Conservation (phyloP, 2,888 invertebrate genomes). For the Sarcophaga rosellei region DNA sequence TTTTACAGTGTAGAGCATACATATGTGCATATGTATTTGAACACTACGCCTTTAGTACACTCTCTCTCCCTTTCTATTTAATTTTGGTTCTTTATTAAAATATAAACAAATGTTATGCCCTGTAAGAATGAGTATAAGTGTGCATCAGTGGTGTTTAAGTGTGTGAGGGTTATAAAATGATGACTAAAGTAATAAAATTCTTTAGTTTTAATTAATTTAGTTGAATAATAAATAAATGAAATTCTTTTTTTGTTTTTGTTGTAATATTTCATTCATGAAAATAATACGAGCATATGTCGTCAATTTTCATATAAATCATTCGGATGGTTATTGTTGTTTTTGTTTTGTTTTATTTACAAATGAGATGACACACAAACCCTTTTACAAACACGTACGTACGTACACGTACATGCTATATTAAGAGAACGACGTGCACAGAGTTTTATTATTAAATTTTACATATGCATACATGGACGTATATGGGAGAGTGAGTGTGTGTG, state of each 20-base stretch:
- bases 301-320: not conserved
- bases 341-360: not conserved
- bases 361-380: too few relatives aligned
- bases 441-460: not conserved
- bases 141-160: not conserved
- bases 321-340: not conserved
- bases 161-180: not conserved
- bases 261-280: conserved; percentile 56
- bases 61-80: not conserved
- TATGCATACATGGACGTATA: not conserved
- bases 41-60: not conserved
- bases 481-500: not conserved
- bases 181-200: conserved; percentile 57
- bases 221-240: conserved; percentile 47
- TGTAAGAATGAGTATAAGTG: not conserved
- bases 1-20: too few relatives aligned
- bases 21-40: too few relatives aligned
- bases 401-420: not conserved
- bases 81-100: not conserved
- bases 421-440: not conserved
- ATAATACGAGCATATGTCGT: conserved; percentile 46
- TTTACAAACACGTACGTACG: not conserved
- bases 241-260: conserved; percentile 6
- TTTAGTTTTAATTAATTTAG: conserved; percentile 67
- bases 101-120: not conserved